Percentiles rank a stretch among this genome's conserved stretches.
These are phyloP conservation scores for Nysson spinosus DNA, from an alignment of 2,888 invertebrate species.

Conservation along the genomic window DNA sequence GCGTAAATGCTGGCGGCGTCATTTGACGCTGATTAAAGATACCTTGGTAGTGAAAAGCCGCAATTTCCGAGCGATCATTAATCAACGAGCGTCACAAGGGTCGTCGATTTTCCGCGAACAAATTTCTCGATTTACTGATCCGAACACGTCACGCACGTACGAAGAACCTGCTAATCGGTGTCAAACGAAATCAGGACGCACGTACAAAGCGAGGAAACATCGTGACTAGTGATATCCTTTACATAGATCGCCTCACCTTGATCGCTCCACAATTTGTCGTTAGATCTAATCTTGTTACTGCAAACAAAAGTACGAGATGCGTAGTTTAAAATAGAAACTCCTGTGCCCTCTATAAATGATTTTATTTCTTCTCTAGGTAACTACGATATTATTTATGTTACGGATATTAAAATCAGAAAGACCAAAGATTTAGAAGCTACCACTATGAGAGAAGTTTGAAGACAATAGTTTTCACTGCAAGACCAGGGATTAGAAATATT, in stretches of 20 bases:
- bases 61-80: neutral
- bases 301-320: too few species aligned
- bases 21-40: neutral
- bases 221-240: neutral
- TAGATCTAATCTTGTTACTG: too few species aligned
- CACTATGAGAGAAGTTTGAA: too few species aligned
- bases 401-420: too few species aligned
- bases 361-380: too few species aligned
- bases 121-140: slow-evolving; percentile 15
- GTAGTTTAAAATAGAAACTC: too few species aligned
- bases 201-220: slow-evolving; percentile 1
- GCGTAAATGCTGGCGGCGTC: too few species aligned
- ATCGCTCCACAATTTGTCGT: neutral
- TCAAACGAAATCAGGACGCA: slow-evolving; percentile 6
- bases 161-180: slow-evolving; percentile 1
- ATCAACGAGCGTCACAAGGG: neutral
- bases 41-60: neutral
- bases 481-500: too few species aligned
- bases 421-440: too few species aligned
- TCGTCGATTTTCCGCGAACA: neutral
- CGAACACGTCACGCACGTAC: neutral
- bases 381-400: too few species aligned
- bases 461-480: too few species aligned
- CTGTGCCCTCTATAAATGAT: too few species aligned
- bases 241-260: neutral